Evolutionary conservation across 23 tunicate genomes (phyloP), one percentile per base, ranked within the genome.

Genomic region (Pegea sp.): DNA sequence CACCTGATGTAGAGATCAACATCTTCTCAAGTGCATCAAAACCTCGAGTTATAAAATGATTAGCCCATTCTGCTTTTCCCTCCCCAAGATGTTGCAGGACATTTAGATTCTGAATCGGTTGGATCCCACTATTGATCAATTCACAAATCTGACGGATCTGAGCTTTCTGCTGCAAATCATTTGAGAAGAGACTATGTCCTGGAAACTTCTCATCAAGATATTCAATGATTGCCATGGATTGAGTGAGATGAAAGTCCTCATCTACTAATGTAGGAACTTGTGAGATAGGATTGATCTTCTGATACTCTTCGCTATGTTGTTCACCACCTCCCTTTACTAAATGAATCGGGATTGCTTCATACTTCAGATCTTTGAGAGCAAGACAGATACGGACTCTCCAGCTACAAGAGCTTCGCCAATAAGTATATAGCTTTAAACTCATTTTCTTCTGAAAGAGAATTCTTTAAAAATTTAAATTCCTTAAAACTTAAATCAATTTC

Each of bases 141-240:
- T 38, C 46, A 16, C 46, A 38, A 38, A 38, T 16, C 46, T 38
- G 46, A 16, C 46, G 46, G 16, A 38, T 16, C 16, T 38, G 11
- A 8, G 46, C 46, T 8, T 11, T 16, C 13, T 16, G 11, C 11
- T 38, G 13, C 11, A 38, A 8, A 16, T 38, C 16, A 16, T 38
- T 16, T 16, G 46, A 16, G 16, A 8, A 38, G 46, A 38, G 46
- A 11, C 16, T 38, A 16, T 38, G 46, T 8, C 46, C 46, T 61
- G 69, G 60, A 31, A 52, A 77, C 27, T 77, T 77, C 43, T 69
- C 71, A 13, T 77, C 90, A 22, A 77, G 50, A 52, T 56, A 77
- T 31, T 77, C 90, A 56, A 69, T 64, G 52, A 77, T 77, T 19
- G 77, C 77, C 76, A 77, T 69, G 0, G 90, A 77, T 50, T 77